Evolutionary conservation across 2,888 invertebrate genomes (phyloP), one percentile per base, ranked within the genome.

Genomic region (Ophraella communa): DNA sequence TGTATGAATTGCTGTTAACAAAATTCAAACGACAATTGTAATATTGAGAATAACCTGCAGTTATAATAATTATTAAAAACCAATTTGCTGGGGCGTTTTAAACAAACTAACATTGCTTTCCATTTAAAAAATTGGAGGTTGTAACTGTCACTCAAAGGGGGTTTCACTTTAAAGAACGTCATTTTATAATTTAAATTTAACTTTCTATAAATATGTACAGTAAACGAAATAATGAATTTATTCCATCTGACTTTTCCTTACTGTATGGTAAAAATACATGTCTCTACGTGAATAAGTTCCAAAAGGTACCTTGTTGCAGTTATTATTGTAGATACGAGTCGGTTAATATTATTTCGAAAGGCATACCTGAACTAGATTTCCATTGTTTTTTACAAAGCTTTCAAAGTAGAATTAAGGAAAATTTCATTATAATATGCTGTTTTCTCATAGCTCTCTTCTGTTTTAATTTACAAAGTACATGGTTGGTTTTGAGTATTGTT

Each of bases 351-450:
- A n/a, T 53, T 30, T 17, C 17, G 33, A 45, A 45, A 44, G 30
- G 56, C 45, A 23, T 45, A 56, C 30, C 33, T 35, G 17, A 42
- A 30, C 55, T 49, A 33, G 55, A 55, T 55, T 55, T 47, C 23
- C 47, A 52, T 44, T 55, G 55, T 55, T 55, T 11, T 18, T 14
- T 49, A 55, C 35, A 55, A 62, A 45, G 47, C 61, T 47, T 39
- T 61, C 35, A 54, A 53, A 49, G 55, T 49, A 35, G 55, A 55
- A 62, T 62, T 58, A 57, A 24, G 53, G 62, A 53, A 62, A 62
- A 65, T 65, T 61, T 35, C 53, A 35, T 65, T 65, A 61, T 61
- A 57, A 47, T 62, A 33, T 44, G 21, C 58, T 54, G 23, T 39
- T 39, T 53, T 33, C 45, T 61, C 11, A 14, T n/a, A n/a, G n/a